Conservation (phyloP, 2,797 vertebrate genomes). For the Poecile montanus region DNA sequence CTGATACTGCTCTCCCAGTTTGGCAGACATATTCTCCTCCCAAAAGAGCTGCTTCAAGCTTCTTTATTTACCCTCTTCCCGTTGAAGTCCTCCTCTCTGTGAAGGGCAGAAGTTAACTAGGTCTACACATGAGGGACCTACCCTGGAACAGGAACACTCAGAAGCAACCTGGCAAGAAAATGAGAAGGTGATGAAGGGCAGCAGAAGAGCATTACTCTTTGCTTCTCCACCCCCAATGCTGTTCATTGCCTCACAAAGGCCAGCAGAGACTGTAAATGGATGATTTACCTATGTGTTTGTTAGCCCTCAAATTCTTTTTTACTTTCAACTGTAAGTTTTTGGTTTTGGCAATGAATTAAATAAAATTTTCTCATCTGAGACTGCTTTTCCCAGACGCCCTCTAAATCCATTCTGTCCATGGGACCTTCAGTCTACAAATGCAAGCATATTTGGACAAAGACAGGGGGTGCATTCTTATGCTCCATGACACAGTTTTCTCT, state of each 20-base stretch:
- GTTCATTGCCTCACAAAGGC: background rate
- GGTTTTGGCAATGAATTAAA: background rate
- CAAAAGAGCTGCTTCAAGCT: background rate
- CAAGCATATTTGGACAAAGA: background rate
- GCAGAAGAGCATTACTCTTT: background rate
- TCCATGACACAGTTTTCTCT: background rate
- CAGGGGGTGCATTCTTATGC: background rate
- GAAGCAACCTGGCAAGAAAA: background rate
- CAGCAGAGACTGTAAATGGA: background rate
- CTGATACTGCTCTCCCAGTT: background rate
- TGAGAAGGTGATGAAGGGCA: background rate
- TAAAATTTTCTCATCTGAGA: background rate
- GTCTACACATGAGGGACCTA: background rate
- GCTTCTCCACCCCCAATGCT: background rate
- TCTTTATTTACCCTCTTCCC: background rate
- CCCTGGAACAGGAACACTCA: background rate
- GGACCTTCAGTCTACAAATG: background rate
- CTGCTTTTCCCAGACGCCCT: background rate
- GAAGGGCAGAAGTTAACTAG: background rate
- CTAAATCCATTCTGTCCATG: accelerated
- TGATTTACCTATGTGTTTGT: background rate
- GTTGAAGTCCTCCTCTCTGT: background rate
- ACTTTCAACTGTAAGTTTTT: background rate
- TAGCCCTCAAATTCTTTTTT: background rate
- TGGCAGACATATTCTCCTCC: background rate